A percentile compares a stretch with the other conserved stretches of the same genome.
Conservation (phyloP, 2,888 invertebrate genomes). For the Chaetogeoica ovagalla region DNA sequence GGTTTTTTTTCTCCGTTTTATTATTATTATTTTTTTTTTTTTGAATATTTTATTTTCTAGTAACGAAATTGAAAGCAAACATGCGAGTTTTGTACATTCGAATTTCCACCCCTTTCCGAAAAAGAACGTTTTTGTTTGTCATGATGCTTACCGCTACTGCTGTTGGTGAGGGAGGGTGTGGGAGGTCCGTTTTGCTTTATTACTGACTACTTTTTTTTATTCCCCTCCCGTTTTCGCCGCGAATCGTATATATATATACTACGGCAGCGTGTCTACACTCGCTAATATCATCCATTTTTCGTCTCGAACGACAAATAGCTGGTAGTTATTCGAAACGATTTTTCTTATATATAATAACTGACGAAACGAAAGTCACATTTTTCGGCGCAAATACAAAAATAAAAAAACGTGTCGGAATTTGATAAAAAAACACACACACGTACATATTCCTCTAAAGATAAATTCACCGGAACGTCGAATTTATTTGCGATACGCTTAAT, state of each 20-base stretch:
- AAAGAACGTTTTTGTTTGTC: neutral
- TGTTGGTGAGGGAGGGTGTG: too few species aligned
- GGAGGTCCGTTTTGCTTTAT: conserved; percentile 20
- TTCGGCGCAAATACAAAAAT: neutral
- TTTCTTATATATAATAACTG: neutral
- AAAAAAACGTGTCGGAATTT: neutral
- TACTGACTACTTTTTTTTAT: neutral
- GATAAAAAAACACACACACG: neutral
- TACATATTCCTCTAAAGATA: too few species aligned
- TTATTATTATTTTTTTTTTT: conserved; percentile 28
- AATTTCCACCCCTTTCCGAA: conserved; percentile 32
- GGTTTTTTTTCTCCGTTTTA: conserved; percentile 7
- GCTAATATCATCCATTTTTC: conserved; percentile 20
- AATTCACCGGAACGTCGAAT: too few species aligned
- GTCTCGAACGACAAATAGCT: neutral
- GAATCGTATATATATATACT: neutral
- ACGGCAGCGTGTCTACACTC: neutral
- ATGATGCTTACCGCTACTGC: neutral
- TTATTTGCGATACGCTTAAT: too few species aligned
- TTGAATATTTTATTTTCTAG: conserved; percentile 32
- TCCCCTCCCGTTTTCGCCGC: neutral
- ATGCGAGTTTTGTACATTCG: conserved; percentile 19
- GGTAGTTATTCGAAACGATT: conserved; percentile 18
- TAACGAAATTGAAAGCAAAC: conserved; percentile 40
- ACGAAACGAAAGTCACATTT: conserved; percentile 9